These are phyloP conservation scores for Callocephalon fimbriatum DNA, from an alignment of 2,113 vertebrate species.

Conservation along the genomic window DNA sequence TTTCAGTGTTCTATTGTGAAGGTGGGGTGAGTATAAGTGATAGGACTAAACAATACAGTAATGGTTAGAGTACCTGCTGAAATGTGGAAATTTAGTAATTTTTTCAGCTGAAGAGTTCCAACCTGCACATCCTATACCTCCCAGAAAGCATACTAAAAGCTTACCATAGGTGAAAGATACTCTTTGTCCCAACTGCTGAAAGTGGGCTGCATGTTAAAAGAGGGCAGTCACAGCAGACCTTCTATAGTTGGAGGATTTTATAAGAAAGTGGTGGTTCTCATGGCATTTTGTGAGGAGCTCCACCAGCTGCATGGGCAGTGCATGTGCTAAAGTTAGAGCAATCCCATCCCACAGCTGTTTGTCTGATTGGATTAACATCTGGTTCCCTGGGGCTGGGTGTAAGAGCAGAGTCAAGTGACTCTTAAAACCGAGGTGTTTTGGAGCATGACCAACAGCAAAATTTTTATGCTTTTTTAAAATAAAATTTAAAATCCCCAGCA, in stretches of 20 bases:
- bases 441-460: neutral
- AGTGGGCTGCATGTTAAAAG: neutral
- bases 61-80: neutral
- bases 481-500: neutral
- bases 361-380: neutral
- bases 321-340: neutral
- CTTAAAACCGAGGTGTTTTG: neutral
- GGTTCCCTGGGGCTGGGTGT: neutral
- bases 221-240: neutral
- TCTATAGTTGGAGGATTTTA: neutral
- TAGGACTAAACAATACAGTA: neutral
- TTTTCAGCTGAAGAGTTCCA: neutral
- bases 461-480: neutral
- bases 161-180: neutral
- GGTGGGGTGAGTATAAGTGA: neutral
- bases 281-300: neutral
- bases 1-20: neutral
- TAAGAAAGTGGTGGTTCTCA: neutral
- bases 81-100: neutral
- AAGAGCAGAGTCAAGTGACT: neutral
- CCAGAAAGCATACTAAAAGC: neutral
- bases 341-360: neutral
- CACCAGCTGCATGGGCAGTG: neutral
- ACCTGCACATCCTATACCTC: neutral
- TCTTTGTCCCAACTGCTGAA: neutral